Evolutionary conservation across 2,113 vertebrate genomes (phyloP).

Genomic region (Prinia subflava): DNA sequence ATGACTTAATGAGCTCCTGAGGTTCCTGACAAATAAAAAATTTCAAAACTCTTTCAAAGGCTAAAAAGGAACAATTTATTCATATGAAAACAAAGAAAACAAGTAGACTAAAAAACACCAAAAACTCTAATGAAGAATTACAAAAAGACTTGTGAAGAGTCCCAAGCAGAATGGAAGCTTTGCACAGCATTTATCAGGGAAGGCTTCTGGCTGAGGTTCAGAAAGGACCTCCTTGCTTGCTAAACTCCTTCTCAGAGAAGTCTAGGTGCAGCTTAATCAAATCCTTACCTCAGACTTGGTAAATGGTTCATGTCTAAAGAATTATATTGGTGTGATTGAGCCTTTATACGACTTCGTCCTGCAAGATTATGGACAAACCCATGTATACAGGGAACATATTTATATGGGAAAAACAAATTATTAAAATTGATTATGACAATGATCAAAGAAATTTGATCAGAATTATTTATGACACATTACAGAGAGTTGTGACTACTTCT

Average conservation of each 20-base stretch:
- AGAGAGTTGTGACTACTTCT: rapidly evolving
- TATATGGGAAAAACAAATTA: rapidly evolving
- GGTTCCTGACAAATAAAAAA: background rate
- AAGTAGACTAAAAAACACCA: rapidly evolving
- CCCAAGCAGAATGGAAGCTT: background rate
- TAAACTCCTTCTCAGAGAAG: background rate
- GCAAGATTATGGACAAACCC: too few species aligned
- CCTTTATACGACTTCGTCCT: rapidly evolving
- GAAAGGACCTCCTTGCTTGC: background rate
- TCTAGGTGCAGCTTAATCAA: rapidly evolving
- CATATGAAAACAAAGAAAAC: rapidly evolving
- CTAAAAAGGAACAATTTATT: rapidly evolving
- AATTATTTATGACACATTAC: rapidly evolving
- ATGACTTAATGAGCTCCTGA: rapidly evolving
- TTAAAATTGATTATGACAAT: background rate
- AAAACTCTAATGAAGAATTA: rapidly evolving
- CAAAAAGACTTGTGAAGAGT: rapidly evolving
- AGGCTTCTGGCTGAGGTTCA: rapidly evolving
- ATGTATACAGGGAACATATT: rapidly evolving
- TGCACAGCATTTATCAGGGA: background rate
- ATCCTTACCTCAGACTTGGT: background rate
- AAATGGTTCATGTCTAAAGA: background rate
- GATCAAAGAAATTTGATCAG: background rate
- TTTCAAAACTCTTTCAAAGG: rapidly evolving
- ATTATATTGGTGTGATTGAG: rapidly evolving